phyloP scores from a whole-genome alignment of 2,797 vertebrate genomes.

The Sebastes iracundus region DNA sequence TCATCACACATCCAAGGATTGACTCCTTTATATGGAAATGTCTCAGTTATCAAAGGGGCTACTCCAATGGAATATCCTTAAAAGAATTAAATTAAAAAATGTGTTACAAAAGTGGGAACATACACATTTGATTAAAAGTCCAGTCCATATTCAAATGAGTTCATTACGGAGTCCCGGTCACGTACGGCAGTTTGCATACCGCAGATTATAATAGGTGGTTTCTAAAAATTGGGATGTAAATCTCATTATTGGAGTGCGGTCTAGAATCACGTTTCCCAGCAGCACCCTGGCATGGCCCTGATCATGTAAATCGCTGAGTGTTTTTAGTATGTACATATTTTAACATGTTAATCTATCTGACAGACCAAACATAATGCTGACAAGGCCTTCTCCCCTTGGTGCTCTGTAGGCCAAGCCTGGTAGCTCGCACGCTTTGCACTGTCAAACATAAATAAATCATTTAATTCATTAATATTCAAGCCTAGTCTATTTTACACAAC shows the following conservation, averaged over 20 bases:
- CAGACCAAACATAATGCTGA: constrained; percentile 72
- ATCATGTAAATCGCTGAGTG: constrained; percentile 71
- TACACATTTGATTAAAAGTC: constrained; percentile 45
- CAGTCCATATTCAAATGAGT: constrained; percentile 52
- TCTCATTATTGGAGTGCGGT: constrained; percentile 56
- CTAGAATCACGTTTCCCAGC: constrained; percentile 32
- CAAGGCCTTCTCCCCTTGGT: constrained; percentile 52
- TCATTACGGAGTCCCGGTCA: constrained; percentile 40
- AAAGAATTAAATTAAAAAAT: neutral
- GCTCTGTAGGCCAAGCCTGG: constrained; percentile 49
- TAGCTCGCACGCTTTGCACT: constrained; percentile 27
- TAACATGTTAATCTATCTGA: constrained; percentile 72
- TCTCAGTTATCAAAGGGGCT: constrained; percentile 11
- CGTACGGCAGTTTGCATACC: neutral
- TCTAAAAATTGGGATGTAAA: constrained; percentile 58
- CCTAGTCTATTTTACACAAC: constrained; percentile 31
- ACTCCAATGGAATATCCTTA: neutral
- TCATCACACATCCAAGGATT: constrained; percentile 10
- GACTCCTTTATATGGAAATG: constrained; percentile 36
- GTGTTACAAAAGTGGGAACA: constrained; percentile 4
- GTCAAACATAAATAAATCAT: constrained; percentile 71
- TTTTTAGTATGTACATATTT: constrained; percentile 79
- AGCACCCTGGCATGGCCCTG: constrained; percentile 39
- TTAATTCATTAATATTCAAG: constrained; percentile 61
- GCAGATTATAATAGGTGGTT: constrained; percentile 35